Conservation (phyloP, 2,113 vertebrate genomes). For the Parotia lawesii region DNA sequence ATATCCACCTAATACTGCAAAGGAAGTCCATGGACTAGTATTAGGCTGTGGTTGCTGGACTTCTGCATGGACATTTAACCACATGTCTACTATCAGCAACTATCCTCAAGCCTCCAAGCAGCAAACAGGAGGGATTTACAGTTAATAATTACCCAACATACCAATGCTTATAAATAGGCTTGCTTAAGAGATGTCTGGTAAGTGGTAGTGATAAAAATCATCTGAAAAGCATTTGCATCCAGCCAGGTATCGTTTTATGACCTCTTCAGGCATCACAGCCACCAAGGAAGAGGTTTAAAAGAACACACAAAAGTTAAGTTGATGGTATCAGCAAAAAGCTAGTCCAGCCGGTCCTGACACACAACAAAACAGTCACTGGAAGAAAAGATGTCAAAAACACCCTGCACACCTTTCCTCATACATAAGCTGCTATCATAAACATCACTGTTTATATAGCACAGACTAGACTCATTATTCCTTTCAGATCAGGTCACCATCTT, state of each 20-base stretch:
- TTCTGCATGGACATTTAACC: neutral
- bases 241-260: neutral
- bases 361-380: neutral
- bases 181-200: neutral
- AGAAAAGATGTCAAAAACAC: neutral
- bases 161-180: neutral
- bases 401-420: neutral
- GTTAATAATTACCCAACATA: neutral
- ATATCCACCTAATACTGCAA: neutral
- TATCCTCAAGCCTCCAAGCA: neutral
- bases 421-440: neutral
- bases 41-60: neutral
- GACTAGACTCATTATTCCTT: neutral
- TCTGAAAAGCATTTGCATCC: neutral
- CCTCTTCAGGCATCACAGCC: neutral
- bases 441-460: neutral
- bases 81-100: neutral
- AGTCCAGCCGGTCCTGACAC: conserved; percentile 7
- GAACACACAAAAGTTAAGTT: neutral
- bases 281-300: neutral
- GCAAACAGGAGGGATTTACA: neutral
- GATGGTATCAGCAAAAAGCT: conserved; percentile 27
- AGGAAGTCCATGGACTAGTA: neutral
- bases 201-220: neutral
- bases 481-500: neutral